Percentiles rank a stretch among this genome's conserved stretches.
Evolutionary conservation across 2,888 invertebrate species (phyloP).

Genomic region (Caenorhabditis sp.): DNA sequence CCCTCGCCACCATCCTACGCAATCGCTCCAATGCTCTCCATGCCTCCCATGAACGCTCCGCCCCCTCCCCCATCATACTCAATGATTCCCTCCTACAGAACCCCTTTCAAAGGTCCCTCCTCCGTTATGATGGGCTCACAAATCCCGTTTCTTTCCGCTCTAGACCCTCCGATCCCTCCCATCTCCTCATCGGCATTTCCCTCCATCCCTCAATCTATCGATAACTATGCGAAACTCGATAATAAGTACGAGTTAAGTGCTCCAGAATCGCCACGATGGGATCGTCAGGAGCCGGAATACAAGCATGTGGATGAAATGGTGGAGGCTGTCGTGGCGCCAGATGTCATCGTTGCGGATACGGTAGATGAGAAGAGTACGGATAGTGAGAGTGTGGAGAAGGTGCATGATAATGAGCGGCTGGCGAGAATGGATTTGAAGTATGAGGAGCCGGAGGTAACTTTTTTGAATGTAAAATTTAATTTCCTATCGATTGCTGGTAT

Average conservation of each 20-base stretch:
- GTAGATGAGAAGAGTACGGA: constrained; percentile 51
- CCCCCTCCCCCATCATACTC: constrained; percentile 10
- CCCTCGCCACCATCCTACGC: constrained; percentile 42
- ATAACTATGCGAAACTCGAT: not conserved
- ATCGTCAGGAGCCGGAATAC: constrained; percentile 51
- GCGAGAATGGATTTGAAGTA: constrained; percentile 52
- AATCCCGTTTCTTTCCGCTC: constrained; percentile 16
- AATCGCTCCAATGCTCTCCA: constrained; percentile 37
- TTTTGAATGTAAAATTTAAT: not conserved
- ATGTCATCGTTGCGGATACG: constrained; percentile 40
- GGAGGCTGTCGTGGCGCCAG: constrained; percentile 34
- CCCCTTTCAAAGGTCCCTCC: constrained; percentile 6
- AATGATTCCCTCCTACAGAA: not conserved
- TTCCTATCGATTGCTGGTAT: not conserved
- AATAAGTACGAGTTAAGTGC: constrained; percentile 13
- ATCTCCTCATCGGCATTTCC: constrained; percentile 13
- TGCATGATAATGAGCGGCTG: constrained; percentile 54
- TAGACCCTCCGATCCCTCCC: constrained; percentile 5
- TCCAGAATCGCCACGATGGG: constrained; percentile 18
- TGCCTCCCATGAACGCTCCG: constrained; percentile 26
- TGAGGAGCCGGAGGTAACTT: constrained; percentile 45
- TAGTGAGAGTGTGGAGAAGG: constrained; percentile 52
- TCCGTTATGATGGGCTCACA: constrained; percentile 19
- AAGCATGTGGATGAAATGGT: constrained; percentile 33
- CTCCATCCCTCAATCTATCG: not conserved